Conservation (phyloP, 2,888 invertebrate genomes). For the Amiota minor region DNA sequence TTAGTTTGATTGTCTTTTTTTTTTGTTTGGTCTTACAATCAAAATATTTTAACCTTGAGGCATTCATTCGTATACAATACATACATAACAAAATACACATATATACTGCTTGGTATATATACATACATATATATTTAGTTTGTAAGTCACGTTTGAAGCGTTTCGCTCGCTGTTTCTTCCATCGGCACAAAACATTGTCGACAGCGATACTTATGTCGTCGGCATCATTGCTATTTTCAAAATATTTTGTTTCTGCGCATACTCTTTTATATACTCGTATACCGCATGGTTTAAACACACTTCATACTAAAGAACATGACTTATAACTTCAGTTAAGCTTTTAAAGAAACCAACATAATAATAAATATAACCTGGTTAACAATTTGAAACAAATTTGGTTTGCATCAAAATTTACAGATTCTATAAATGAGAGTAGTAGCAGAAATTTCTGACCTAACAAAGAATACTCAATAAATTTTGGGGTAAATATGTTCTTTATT, state of each 20-base stretch:
- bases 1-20: conserved; percentile 34
- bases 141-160: conserved; percentile 71
- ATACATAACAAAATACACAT: no score
- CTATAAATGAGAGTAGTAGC: no score
- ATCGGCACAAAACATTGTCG: conserved; percentile 12
- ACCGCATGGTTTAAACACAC: background rate
- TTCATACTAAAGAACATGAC: background rate
- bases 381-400: no score
- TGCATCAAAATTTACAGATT: no score
- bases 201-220: background rate
- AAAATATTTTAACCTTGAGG: conserved; percentile 69
- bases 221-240: conserved; percentile 34
- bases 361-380: no score
- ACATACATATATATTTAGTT: conserved; percentile 54
- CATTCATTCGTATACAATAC: conserved; percentile 52
- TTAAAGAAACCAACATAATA: no score
- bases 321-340: no score
- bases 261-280: background rate
- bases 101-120: no score
- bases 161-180: conserved; percentile 14
- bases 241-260: conserved; percentile 20
- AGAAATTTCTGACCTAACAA: no score
- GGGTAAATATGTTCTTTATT: no score
- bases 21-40: conserved; percentile 51
- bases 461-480: no score